A percentile compares a stretch with the other conserved stretches of the same genome.
phyloP scores from a whole-genome alignment of 2,888 invertebrate species.

The Hydriomena furcata region DNA sequence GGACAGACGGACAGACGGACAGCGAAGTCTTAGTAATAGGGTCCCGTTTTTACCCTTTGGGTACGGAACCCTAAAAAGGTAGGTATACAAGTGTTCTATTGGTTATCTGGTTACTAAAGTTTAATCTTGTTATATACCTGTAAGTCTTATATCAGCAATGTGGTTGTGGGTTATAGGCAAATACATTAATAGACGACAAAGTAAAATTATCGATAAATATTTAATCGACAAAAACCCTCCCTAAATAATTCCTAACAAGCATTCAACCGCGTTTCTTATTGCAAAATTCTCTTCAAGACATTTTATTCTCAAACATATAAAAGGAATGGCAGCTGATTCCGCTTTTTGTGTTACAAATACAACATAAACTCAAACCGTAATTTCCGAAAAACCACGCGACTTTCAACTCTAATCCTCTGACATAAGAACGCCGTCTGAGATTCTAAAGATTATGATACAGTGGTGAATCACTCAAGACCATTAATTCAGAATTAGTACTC shows the following conservation, averaged over 20 bases:
- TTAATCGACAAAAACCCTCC: slow-evolving; percentile 34
- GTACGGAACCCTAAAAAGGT: too few relatives aligned
- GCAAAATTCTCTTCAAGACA: slow-evolving; percentile 73
- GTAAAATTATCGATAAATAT: too few relatives aligned
- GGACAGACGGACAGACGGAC: too few relatives aligned
- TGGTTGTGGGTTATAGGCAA: too few relatives aligned
- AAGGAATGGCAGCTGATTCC: slow-evolving; percentile 70
- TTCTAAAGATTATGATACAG: background rate
- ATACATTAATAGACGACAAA: too few relatives aligned
- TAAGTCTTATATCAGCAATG: too few relatives aligned
- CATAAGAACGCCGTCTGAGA: background rate
- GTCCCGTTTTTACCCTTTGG: too few relatives aligned
- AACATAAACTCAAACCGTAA: background rate
- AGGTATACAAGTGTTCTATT: too few relatives aligned
- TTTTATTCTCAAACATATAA: slow-evolving; percentile 65
- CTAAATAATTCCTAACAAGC: slow-evolving; percentile 57
- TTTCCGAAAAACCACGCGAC: background rate
- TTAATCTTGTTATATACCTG: too few relatives aligned
- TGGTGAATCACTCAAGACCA: slow-evolving; percentile 20
- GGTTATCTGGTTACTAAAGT: too few relatives aligned
- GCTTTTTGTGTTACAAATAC: slow-evolving; percentile 45
- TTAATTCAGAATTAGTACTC: slow-evolving; percentile 41
- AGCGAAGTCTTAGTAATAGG: too few relatives aligned
- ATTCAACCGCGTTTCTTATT: slow-evolving; percentile 71
- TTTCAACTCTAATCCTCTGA: slow-evolving; percentile 5